These are phyloP conservation scores for human (Homo sapiens) DNA, from an alignment of 2,113 vertebrate species.

Conservation along the genomic window GRCh38 chr17:44508001-44508500, in stretches of 20 bases:
- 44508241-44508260: neutral
- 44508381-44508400: neutral
- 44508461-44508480: neutral
- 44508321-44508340: neutral
- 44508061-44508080: neutral
- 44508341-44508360: neutral
- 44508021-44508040: neutral
- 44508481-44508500: neutral
- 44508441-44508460: neutral
- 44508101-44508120: neutral
- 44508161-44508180: neutral
- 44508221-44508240: neutral
- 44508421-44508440: neutral
- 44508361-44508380: neutral
- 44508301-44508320: neutral
- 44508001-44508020: neutral
- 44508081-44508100: neutral
- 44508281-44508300: neutral
- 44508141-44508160: neutral
- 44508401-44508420: neutral
- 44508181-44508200: neutral
- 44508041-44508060: neutral
- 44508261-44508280: neutral
- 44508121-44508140: neutral
- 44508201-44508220: neutral